These are phyloP conservation scores for Gymnothorax reevesii DNA, from an alignment of 2,797 vertebrate genomes.

Conservation along the genomic window DNA sequence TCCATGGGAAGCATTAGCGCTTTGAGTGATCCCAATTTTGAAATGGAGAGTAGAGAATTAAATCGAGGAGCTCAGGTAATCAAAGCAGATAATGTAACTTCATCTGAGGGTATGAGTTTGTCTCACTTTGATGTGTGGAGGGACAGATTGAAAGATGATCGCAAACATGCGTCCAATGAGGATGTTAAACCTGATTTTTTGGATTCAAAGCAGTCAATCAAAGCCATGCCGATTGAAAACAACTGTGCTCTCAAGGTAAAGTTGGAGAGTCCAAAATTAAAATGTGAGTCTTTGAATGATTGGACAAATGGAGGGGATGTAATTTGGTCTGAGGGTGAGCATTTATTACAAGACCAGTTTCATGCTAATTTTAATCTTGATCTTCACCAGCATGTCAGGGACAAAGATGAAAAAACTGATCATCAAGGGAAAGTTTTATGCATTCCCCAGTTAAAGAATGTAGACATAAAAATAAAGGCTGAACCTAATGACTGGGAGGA, in stretches of 20 bases:
- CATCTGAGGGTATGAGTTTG: neutral
- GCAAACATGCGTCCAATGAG: neutral
- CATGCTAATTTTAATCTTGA: neutral
- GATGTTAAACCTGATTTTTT: neutral
- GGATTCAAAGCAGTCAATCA: neutral
- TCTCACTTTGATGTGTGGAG: neutral
- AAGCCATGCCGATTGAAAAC: neutral
- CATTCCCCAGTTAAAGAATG: neutral
- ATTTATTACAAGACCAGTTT: constrained; percentile 2
- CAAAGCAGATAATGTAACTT: neutral
- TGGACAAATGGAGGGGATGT: neutral
- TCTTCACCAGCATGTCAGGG: neutral
- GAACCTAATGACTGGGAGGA: too few species aligned
- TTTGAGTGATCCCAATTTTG: neutral
- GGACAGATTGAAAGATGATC: neutral
- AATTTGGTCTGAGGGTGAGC: neutral
- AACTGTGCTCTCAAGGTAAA: neutral
- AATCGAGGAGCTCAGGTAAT: neutral
- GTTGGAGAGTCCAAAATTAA: neutral
- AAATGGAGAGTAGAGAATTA: neutral
- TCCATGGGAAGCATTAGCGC: too few species aligned
- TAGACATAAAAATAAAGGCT: too few species aligned
- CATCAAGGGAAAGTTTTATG: neutral
- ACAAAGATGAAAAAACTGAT: neutral
- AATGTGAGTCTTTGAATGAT: neutral